Evolutionary conservation across 2,113 vertebrate species (phyloP), one percentile per base, ranked within the genome.

Genomic region (Columba janthina): DNA sequence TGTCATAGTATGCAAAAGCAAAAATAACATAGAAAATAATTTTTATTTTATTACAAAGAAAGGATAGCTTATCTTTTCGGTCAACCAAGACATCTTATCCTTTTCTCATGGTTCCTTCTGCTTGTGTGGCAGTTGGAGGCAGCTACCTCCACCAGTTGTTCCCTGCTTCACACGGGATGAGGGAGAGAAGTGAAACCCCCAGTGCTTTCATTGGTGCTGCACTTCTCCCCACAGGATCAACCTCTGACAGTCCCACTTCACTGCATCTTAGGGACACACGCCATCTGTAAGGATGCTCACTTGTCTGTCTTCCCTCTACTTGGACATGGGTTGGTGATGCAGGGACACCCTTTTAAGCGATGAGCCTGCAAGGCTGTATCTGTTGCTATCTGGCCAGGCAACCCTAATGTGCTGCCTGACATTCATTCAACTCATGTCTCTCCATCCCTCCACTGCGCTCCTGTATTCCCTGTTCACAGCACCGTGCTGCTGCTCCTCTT

Each of bases 301-400:
- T 73, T 86, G 44, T 86, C 54, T 10, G 38, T 72, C 38, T 83
- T 75, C 28, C 54, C 32, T 48, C 58, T 70, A 1, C 15, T 36
- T 40, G 29, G 11, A n/a, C 3, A 0, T 10, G 25, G 34, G 10
- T 3, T 65, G 32, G 53, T 64, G 70, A 19, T 1, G 1, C 1
- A 3, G 53, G 69, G 29, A 73, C 0, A 1, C 6, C 42, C 31
- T 60, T 58, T 51, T 40, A 53, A 91, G 46, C 0, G 1, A 31
- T 26, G 71, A n/a, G 15, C 22, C 65, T 74, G 22, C 54, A 50
- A 60, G 56, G 44, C 32, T 26, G 3, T 40, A 13, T 40, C 76
- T 74, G 67, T 69, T 28, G 16, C 50, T 74, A 2, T 40, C 31
- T 46, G 84, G 36, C 12, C 64, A 65, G 20, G 10, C 74, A 80